Base-by-base conservation (phyloP, 37 sponge, comb jelly and placozoan species). In the Crambe crambe region DNA sequence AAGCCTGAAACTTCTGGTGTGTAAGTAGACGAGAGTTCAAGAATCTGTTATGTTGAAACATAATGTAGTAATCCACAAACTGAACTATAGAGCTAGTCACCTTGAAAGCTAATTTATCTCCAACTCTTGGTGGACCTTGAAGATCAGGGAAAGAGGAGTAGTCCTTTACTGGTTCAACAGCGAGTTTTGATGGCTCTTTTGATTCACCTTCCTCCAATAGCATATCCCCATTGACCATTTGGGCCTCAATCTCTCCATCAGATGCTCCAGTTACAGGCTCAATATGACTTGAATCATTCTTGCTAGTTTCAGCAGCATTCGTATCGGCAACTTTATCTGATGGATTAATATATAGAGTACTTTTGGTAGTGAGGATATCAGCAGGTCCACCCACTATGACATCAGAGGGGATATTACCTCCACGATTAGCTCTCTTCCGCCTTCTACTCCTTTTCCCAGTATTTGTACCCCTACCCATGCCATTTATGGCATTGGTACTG, bases 81-180 rank as follows among this genome's bases (percentile, higher is more conserved):
- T 72, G 8, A 68, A 9, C 8, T 6, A 43, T 10, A 29, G 15
- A 35, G 2, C 6, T 22, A 6, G 23, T 58, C 12, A 87, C 87
- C 83, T 81, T 87, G 77, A 87, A 87, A 2, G 82, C 87, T 3
- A 87, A 39, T 25, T 80, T 42, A 54, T 87, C 87, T 40, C 87
- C 87, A 18, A 42, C 44, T 58, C 87, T 37, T 36, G 87, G 87
- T 1, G 87, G 67, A 32, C 82, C 87, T 0, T 65, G 76, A 0
- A 87, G 71, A 39, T 77, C 86, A 63, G 86, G 79, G 34, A 59
- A 63, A 62, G 51, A 43, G 30, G 79, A 61, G 74, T 85, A 85
- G 51, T 85, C 74, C 6, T 8, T 68, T 6, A 31, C 30, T 6
- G 12, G 8, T 36, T 68, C 70, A 31, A 68, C 30, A 34, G 51